phyloP scores from a whole-genome alignment of 2,888 invertebrate species.

The Morpho helenor region DNA sequence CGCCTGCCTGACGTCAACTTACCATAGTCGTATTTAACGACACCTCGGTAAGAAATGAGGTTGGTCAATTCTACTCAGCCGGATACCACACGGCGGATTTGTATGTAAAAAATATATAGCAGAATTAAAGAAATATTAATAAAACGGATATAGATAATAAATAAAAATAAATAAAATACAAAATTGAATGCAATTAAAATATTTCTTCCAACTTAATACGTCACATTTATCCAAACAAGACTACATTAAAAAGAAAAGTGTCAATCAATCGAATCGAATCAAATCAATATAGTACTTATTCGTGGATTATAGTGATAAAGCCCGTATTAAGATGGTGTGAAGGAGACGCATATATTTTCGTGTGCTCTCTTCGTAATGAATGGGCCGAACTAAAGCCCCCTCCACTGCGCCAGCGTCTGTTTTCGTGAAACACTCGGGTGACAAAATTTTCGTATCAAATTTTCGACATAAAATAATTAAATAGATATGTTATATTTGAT shows the following conservation, averaged over 20 bases:
- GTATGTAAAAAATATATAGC: too few relatives aligned
- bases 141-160: too few relatives aligned
- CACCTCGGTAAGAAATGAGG: too few relatives aligned
- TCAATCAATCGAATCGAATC: conserved; percentile 6
- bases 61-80: too few relatives aligned
- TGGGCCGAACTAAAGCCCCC: conserved; percentile 67
- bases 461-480: not conserved
- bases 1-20: too few relatives aligned
- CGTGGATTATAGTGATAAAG: conserved; percentile 19
- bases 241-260: conserved; percentile 12
- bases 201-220: too few relatives aligned
- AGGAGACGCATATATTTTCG: conserved; percentile 57
- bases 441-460: conserved; percentile 43
- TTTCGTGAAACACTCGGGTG: conserved; percentile 62
- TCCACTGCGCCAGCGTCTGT: conserved; percentile 64
- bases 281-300: conserved; percentile 14
- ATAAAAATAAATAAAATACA: too few relatives aligned
- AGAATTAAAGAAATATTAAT: too few relatives aligned
- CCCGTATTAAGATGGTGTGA: conserved; percentile 37
- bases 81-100: too few relatives aligned
- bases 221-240: not conserved
- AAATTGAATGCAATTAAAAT: too few relatives aligned
- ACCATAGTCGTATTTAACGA: too few relatives aligned
- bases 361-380: conserved; percentile 39
- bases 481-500: too few relatives aligned